Base-by-base conservation (phyloP, 1,140 invertebrate genomes). In the Trachymyrmex cornetzi region DNA sequence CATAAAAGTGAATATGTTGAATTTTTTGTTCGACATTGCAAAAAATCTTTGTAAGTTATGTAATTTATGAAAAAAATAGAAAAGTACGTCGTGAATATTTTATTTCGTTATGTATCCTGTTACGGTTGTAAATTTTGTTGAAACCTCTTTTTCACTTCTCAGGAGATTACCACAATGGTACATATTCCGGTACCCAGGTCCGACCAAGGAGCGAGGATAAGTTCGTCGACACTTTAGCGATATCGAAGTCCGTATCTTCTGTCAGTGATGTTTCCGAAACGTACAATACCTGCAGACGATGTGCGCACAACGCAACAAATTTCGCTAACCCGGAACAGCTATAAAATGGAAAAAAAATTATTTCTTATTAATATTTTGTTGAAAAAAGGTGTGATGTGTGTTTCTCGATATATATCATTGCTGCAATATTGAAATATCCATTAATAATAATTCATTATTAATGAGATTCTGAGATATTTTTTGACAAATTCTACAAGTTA, bases 41-140 rank as follows among this genome's bases (percentile, higher is more conserved):
- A 57, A 22, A 57, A n/a, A 75, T 38, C 74, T 77, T 63, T 63
- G 34, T 48, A 77, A 61, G 12, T 77, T 77, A 59, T 38, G 55
- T 77, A 77, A 59, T 59, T 14, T 77, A 16, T 24, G 55, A 74
- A 75, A 63, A 63, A 69, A 69, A 69, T 69, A 69, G 66, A 69
- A 69, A 69, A 77, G 4, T 77, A 63, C 57, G 34, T 77, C 55
- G 55, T 77, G 22, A 38, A 61, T 38, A 44, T 38, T 77, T 44
- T 77, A 34, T 77, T 61, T 77, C 55, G 27, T 67, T 22, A 67
- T 48, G 38, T 50, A 48, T 69, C 12, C 38, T 27, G 38, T 69
- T 69, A 48, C 6, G 38, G 22, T 38, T 69, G 5, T 48, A 48
- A 69, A 50, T 24, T 69, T 50, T 1, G 22, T 48, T 67, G 38